These are phyloP conservation scores for Tragelaphus eurycerus DNA, from an alignment of 2,797 vertebrate genomes.

Conservation along the genomic window DNA sequence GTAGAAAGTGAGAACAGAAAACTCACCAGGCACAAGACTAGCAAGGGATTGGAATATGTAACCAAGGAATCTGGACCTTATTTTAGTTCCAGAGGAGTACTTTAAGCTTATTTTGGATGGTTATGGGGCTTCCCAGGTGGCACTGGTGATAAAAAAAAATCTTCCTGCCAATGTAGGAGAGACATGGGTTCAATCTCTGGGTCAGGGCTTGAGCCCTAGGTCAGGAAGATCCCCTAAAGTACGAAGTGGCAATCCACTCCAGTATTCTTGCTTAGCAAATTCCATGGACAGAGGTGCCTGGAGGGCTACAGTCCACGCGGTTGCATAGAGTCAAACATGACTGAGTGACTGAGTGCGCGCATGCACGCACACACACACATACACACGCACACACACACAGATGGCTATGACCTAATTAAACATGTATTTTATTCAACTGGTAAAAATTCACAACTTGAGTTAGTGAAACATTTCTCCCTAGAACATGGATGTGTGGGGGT, in stretches of 20 bases:
- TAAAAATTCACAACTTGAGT: not conserved
- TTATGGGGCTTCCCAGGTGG: not conserved
- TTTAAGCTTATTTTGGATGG: not conserved
- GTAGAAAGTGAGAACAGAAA: not conserved
- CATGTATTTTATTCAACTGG: not conserved
- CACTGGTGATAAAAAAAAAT: not conserved
- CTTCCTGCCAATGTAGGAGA: not conserved
- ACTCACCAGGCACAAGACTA: not conserved
- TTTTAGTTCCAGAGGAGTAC: not conserved
- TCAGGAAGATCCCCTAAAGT: not conserved
- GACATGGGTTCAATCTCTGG: not conserved
- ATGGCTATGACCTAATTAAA: not conserved
- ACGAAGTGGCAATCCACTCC: not conserved
- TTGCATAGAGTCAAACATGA: not conserved
- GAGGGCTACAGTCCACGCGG: not conserved
- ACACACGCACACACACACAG: not conserved
- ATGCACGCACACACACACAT: fast-evolving
- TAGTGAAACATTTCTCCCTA: not conserved
- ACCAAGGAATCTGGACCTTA: not conserved
- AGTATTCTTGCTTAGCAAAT: not conserved
- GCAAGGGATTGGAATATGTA: not conserved
- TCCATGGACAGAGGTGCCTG: not conserved
- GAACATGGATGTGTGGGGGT: not conserved
- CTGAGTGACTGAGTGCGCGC: not conserved
- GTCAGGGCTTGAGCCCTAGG: not conserved